Base-by-base conservation (phyloP, 2,113 vertebrate species). In the Limnothrissa miodon region DNA sequence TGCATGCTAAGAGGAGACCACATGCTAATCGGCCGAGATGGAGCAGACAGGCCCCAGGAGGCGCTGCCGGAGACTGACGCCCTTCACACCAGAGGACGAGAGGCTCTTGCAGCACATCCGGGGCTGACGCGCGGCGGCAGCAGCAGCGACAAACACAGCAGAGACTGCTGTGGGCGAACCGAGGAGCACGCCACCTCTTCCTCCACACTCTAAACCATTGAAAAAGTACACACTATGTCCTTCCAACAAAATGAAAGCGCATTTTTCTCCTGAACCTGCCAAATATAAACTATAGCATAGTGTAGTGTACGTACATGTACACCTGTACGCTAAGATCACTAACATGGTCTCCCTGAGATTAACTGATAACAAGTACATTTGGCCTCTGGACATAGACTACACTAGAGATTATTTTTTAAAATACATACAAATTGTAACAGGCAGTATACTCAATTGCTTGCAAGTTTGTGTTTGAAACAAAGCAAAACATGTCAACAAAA, bases 21-120 rank as follows among this genome's bases (percentile, higher is more conserved):
- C 46, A 45, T 48, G 62, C n/a, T 39, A 23, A 82, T 81, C 66
- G 33, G 29, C 4, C 8, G 11, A 19, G 39, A 66, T 17, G 39
- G n/a, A 78, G 45, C 4, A 82, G 66, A 46, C 23, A 17, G 17
- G 9, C 53, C 78, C 62, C 46, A 80, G 80, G 81, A 66, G 48
- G 15, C 0, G 5, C 45, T 70, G 25, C 80, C 78, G 25, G 56
- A 82, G 80, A 84, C 78, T 79, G 36, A 78, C 33, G 45, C 29
- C 62, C 53, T 86, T 83, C 79, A 17, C 46, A 36, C n/a, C 1
- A n/a, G 36, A 79, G 51, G 42, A 79, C 5, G 19, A 51, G 15
- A 13, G 74, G n/a, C 39, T 6, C 66, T 81, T 81, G 45, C 23
- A 79, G 29, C 82, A 36, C 44, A 3, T 23, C 80, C 25, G 10